Evolutionary conservation across 2,113 vertebrate species (phyloP).

Genomic region (Macaca fascicularis): DNA sequence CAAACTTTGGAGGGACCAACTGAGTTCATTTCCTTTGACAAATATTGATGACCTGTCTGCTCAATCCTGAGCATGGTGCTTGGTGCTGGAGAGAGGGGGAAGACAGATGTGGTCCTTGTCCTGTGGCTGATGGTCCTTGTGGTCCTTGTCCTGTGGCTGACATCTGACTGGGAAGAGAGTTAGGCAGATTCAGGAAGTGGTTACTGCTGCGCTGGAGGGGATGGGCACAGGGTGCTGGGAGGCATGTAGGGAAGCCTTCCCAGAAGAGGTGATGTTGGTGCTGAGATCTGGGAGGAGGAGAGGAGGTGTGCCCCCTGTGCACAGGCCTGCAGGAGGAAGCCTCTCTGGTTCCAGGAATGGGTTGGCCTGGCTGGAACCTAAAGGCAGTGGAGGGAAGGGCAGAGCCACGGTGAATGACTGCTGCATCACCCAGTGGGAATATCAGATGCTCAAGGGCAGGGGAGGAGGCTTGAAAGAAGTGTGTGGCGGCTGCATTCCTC

Average conservation of each 20-base stretch:
- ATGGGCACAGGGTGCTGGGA: not conserved
- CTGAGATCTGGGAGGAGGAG: not conserved
- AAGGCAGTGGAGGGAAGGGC: not conserved
- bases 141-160: not conserved
- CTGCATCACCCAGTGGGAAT: not conserved
- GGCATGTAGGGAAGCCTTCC: not conserved
- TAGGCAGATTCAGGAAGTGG: not conserved
- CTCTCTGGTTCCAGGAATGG: not conserved
- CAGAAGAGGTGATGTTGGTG: not conserved
- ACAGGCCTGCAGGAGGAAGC: not conserved
- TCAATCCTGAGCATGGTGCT: fast-evolving
- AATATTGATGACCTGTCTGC: not conserved
- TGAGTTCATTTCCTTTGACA: not conserved
- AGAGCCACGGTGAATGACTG: not conserved
- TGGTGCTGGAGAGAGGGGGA: not conserved
- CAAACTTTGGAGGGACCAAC: not conserved
- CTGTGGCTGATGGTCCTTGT: not conserved
- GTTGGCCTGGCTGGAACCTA: not conserved
- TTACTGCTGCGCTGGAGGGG: not conserved
- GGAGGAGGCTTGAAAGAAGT: not conserved
- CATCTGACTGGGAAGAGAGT: not conserved
- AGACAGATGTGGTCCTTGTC: not conserved
- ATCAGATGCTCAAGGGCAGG: too few species aligned
- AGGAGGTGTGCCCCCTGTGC: fast-evolving
- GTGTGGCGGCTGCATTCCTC: not conserved